These are phyloP conservation scores for Numenius phaeopus DNA, from an alignment of 2,797 vertebrate species.

Conservation along the genomic window DNA sequence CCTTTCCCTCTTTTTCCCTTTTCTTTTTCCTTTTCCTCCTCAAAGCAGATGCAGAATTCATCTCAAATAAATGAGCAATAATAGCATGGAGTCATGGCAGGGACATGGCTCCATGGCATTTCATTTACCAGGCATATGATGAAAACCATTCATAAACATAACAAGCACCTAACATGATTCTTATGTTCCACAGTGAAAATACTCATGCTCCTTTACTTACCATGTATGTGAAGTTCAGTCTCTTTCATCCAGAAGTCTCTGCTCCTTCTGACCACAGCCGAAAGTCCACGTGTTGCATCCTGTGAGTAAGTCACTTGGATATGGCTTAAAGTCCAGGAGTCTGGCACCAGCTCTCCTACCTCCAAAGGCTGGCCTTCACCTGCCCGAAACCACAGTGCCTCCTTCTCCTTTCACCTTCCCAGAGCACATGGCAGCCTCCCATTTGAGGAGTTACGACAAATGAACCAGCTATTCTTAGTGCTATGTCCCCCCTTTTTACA, in stretches of 20 bases:
- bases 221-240: rapidly evolving
- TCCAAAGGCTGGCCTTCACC: background rate
- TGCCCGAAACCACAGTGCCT: background rate
- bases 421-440: background rate
- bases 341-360: background rate
- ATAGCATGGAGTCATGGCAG: background rate
- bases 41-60: background rate
- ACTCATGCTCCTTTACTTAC: background rate
- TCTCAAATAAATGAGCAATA: background rate
- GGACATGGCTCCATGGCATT: background rate
- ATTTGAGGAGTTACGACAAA: background rate
- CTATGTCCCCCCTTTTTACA: background rate
- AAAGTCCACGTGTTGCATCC: rapidly evolving
- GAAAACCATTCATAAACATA: background rate
- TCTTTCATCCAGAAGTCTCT: background rate
- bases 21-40: background rate
- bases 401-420: background rate
- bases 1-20: too few species aligned
- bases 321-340: background rate
- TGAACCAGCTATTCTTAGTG: background rate
- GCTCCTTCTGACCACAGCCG: background rate
- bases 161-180: rapidly evolving
- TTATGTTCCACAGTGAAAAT: background rate
- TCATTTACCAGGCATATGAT: background rate
- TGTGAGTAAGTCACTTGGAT: background rate